Base-by-base conservation (phyloP, 1,140 invertebrate species). In the Bemisia tabaci region DNA sequence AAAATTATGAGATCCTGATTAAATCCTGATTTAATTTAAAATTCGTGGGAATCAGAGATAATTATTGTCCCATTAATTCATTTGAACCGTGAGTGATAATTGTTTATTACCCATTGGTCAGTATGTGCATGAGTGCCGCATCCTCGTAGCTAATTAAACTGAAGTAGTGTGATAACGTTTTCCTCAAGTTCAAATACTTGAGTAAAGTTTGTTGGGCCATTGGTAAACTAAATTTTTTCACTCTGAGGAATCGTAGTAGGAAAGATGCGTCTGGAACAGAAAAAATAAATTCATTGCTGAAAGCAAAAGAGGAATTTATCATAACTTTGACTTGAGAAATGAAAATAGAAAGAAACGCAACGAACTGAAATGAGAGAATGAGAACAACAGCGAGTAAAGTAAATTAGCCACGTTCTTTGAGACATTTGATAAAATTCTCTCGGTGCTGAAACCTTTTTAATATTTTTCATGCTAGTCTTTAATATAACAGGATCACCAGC, bases 161-260 rank as follows among this genome's bases (percentile, higher is more conserved):
- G 73, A 84, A 86, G 70, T 84, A 80, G 67, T 82, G 79, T 11
- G 81, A 80, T 71, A 86, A 87, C 24, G 79, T 82, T 71, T 85
- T 83, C 48, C 87, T 80, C 64, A 91, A 81, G 71, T 86, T 86
- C 63, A 92, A 80, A 75, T 91, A 93, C 72, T 90, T 91, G 12
- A 92, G 78, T 11, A 94, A 73, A 12, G 84, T 86, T 71, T 89
- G 84, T 73, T 91, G 85, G 0, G 90, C 86, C 82, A 90, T 84
- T 1, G 85, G 86, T 22, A 93, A 80, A 71, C 86, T 87, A 78
- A 85, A 92, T 75, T 92, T 92, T 73, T 90, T 87, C 59, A 84
- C 82, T 1, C 89, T 80, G 62, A 92, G 78, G 73, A 92, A 92
- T 58, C 89, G 79, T 48, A 92, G 76, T 66, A 92, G 78, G 75